phyloP scores from a whole-genome alignment of 2,888 invertebrate species.

The Petrolisthes manimaculis region DNA sequence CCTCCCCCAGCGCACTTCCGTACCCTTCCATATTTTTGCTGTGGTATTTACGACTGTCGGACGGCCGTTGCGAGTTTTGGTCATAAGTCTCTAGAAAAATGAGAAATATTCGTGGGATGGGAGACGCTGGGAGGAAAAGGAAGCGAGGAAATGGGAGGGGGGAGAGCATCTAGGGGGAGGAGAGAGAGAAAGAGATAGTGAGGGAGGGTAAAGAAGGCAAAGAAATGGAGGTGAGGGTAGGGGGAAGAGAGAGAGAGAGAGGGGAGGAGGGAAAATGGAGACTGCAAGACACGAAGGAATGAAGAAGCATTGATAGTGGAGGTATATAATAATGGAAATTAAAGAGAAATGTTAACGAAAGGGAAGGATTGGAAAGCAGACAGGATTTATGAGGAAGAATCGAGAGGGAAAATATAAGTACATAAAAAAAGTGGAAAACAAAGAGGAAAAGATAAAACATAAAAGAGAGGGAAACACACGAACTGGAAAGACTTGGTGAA shows the following conservation, averaged over 20 bases:
- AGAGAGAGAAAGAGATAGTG: slow-evolving; percentile 25
- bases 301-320: not conserved
- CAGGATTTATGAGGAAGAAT: not conserved
- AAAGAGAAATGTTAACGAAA: not conserved
- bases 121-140: not conserved
- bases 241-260: slow-evolving; percentile 16
- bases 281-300: not conserved
- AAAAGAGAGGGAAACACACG: too few species aligned
- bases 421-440: not conserved
- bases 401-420: not conserved
- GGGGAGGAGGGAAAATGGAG: not conserved
- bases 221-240: slow-evolving; percentile 6
- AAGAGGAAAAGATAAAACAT: not conserved
- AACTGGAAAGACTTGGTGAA: too few species aligned
- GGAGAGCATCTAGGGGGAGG: not conserved
- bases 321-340: not conserved
- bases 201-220: not conserved
- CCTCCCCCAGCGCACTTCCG: not conserved
- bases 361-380: not conserved
- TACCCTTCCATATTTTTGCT: slow-evolving; percentile 29
- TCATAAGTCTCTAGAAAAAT: slow-evolving; percentile 21
- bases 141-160: not conserved
- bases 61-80: slow-evolving; percentile 1
- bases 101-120: not conserved
- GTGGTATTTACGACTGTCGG: slow-evolving; percentile 7